Conservation (phyloP, 2,797 vertebrate species). For the Sphenodon punctatus region DNA sequence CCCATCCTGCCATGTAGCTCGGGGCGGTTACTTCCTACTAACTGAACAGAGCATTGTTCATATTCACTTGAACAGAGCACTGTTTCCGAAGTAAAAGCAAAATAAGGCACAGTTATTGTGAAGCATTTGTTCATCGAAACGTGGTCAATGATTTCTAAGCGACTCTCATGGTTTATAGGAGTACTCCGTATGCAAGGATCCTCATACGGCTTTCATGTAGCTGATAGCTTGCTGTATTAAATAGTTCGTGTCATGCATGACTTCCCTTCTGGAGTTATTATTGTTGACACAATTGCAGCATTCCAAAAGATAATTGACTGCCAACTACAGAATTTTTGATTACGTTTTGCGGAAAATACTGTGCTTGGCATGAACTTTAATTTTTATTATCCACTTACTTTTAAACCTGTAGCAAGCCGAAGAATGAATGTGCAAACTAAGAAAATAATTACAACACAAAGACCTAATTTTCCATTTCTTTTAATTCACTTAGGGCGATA, state of each 20-base stretch:
- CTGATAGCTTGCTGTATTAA: neutral
- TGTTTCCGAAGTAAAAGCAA: too few species aligned
- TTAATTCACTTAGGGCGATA: slow-evolving; percentile 86
- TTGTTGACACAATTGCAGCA: slow-evolving; percentile 2
- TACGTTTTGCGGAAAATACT: slow-evolving; percentile 17
- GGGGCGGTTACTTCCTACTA: too few species aligned
- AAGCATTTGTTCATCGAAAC: too few species aligned
- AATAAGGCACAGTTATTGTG: too few species aligned
- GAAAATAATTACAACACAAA: slow-evolving; percentile 35
- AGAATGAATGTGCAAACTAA: slow-evolving; percentile 27
- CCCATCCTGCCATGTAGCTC: too few species aligned
- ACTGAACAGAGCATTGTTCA: too few species aligned
- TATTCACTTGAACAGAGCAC: too few species aligned
- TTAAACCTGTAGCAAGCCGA: slow-evolving; percentile 32
- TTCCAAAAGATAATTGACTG: slow-evolving; percentile 29
- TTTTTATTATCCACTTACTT: slow-evolving; percentile 37
- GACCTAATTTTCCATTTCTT: slow-evolving; percentile 56
- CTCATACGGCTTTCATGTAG: neutral
- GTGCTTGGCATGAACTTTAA: slow-evolving; percentile 1
- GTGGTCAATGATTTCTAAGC: neutral
- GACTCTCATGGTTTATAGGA: fast-evolving
- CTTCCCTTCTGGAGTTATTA: neutral
- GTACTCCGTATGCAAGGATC: fast-evolving
- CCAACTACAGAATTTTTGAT: slow-evolving; percentile 6
- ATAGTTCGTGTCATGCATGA: neutral